These are phyloP conservation scores for Illadopsis cleaveri DNA, from an alignment of 2,113 vertebrate species.

Conservation along the genomic window DNA sequence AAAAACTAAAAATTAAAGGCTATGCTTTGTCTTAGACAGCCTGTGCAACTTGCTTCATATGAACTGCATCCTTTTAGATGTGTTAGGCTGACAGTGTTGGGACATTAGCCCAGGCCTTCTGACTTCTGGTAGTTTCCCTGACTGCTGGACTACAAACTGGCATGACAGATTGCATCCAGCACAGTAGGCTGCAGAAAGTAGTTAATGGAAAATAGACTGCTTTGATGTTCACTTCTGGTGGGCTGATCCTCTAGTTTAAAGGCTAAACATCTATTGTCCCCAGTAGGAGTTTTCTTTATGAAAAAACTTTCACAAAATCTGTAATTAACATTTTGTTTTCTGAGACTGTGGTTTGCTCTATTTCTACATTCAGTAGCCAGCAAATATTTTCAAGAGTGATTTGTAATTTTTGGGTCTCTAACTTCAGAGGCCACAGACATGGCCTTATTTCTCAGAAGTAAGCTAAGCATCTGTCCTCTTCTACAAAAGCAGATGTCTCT, in stretches of 20 bases:
- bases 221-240: conserved; percentile 64
- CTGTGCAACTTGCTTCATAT: not conserved
- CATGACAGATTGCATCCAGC: conserved; percentile 63
- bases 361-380: conserved; percentile 13
- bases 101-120: conserved; percentile 31
- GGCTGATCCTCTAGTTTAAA: conserved; percentile 58
- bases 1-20: not conserved
- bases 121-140: conserved; percentile 34
- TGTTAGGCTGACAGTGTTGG: not conserved
- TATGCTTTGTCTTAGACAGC: not conserved
- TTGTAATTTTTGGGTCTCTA: not conserved
- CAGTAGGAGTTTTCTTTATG: conserved; percentile 34
- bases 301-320: conserved; percentile 58
- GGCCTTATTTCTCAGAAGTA: conserved; percentile 10
- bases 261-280: conserved; percentile 50
- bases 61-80: not conserved
- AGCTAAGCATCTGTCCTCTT: not conserved
- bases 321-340: conserved; percentile 52
- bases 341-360: conserved; percentile 28
- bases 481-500: conserved; percentile 10
- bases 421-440: not conserved
- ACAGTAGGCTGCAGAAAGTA: conserved; percentile 57
- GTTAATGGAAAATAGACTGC: conserved; percentile 59
- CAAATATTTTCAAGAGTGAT: not conserved
- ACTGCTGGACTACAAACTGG: conserved; percentile 24